Base-by-base conservation (phyloP, 2,797 vertebrate genomes). In the Rhinatrema bivittatum region DNA sequence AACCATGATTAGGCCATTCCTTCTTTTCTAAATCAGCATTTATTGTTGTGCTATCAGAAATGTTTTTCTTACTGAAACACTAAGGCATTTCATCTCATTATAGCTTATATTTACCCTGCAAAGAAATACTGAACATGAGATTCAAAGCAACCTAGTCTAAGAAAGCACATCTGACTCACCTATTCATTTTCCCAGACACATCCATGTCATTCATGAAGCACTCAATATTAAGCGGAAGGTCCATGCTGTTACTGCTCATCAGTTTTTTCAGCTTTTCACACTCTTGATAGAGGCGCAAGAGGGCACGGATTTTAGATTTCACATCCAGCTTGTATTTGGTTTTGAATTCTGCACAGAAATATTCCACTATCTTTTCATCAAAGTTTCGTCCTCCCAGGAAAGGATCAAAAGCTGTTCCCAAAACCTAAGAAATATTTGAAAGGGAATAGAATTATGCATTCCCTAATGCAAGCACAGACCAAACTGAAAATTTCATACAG, bases 181-280 rank as follows among this genome's bases (percentile, higher is more conserved):
- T 79, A 64, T 78, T 88, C 74, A 86, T 84, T 58, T 81, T 85
- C 20, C 75, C 83, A 1, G 76, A 71, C 13, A 88, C 76, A 34
- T 88, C 85, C 32, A 50, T 74, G 46, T 88, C 81, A 41, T 82
- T 76, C 72, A 86, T 83, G 35, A 87, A 87, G 39, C 87, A 87
- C 40, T 89, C 83, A 4, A 87, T 87, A 42, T 77, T 86, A 15
- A 87, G 44, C 5, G 79, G 82, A 31, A 86, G 61, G 25, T 87
- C 84, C 1, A 72, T 83, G 48, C 84, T 86, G 25, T 85, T 87
- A 42, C 81, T 85, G 56, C 83, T 87, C 84, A 88, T 85, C 5
- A 82, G 56, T 42, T 88, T 87, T 53, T 86, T 88, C 44, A 88
- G 62, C 42, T 85, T 88, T 56, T 88, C 86, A 43, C 85, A 86